These are phyloP conservation scores for Mythimna pallens DNA, from an alignment of 2,888 invertebrate genomes.

Conservation along the genomic window DNA sequence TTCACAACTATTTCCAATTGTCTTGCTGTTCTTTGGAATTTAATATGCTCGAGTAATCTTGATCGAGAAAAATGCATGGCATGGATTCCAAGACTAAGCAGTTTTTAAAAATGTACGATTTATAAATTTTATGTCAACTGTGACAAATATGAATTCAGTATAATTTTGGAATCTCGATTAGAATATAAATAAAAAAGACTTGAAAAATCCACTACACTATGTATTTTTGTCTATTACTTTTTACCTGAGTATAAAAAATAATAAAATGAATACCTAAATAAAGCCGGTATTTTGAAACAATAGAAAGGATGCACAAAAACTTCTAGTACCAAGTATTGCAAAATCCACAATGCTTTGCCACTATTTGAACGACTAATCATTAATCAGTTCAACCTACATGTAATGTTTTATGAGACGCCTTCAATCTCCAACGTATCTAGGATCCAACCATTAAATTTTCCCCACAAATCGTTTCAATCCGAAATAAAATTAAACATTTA, in stretches of 20 bases:
- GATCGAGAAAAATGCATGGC: slow-evolving; percentile 49
- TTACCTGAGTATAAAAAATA: too few species aligned
- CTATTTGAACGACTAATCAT: slow-evolving; percentile 4
- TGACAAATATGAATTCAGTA: too few species aligned
- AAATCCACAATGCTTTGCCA: not conserved
- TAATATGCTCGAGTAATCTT: slow-evolving; percentile 60
- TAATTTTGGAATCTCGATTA: too few species aligned
- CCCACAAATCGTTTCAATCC: slow-evolving; percentile 56
- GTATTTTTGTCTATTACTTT: too few species aligned
- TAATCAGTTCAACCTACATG: slow-evolving; percentile 21
- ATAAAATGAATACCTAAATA: not conserved
- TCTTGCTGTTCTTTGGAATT: slow-evolving; percentile 57
- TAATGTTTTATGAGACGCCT: slow-evolving; percentile 50
- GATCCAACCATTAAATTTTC: slow-evolving; percentile 46
- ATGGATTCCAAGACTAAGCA: slow-evolving; percentile 21
- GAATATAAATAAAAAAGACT: too few species aligned
- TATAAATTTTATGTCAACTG: not conserved
- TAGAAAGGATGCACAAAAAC: not conserved
- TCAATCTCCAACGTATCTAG: slow-evolving; percentile 48
- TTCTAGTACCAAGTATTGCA: not conserved
- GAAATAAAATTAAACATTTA: slow-evolving; percentile 66
- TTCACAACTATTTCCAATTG: slow-evolving; percentile 56
- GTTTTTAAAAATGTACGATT: slow-evolving; percentile 19
- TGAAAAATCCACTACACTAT: too few species aligned
- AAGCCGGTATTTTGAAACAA: not conserved